These are phyloP conservation scores for Linnaemya vulpina DNA, from an alignment of 2,888 invertebrate species.

Conservation along the genomic window DNA sequence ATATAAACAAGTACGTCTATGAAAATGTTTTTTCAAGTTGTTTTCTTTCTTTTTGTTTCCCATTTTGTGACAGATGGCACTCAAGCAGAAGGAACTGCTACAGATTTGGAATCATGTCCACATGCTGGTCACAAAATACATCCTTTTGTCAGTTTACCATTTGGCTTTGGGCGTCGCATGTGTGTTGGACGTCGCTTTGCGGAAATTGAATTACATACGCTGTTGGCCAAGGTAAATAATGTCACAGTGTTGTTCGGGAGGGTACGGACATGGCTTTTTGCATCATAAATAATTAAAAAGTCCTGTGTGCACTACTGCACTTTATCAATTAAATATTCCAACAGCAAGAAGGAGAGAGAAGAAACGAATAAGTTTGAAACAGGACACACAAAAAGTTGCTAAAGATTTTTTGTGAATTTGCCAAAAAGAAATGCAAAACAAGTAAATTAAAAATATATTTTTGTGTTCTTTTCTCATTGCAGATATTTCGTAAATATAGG, in stretches of 20 bases:
- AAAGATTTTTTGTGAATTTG: slow-evolving; percentile 21
- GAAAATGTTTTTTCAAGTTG: background rate
- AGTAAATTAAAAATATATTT: slow-evolving; percentile 22
- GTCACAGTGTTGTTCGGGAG: background rate
- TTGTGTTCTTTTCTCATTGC: slow-evolving; percentile 75
- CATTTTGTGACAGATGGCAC: slow-evolving; percentile 24
- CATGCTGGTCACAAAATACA: slow-evolving; percentile 85
- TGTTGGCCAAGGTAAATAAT: slow-evolving; percentile 87
- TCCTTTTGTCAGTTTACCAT: slow-evolving; percentile 89
- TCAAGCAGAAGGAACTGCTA: slow-evolving; percentile 21
- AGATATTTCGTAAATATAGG: slow-evolving; percentile 89
- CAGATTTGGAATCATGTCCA: slow-evolving; percentile 76
- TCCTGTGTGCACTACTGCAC: slow-evolving; percentile 28
- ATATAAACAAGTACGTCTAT: background rate
- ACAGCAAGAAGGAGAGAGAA: background rate
- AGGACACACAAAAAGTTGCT: background rate
- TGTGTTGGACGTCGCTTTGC: slow-evolving; percentile 92
- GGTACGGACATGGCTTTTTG: background rate
- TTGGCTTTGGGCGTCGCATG: slow-evolving; percentile 90
- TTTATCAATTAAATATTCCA: slow-evolving; percentile 47
- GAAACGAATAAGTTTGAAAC: background rate
- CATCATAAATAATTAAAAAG: slow-evolving; percentile 36
- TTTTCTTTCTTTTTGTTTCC: background rate
- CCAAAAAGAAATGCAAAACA: background rate
- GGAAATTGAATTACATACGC: slow-evolving; percentile 89